Base-by-base conservation (phyloP, 2,888 invertebrate genomes). In the Zeuzera pyrina region DNA sequence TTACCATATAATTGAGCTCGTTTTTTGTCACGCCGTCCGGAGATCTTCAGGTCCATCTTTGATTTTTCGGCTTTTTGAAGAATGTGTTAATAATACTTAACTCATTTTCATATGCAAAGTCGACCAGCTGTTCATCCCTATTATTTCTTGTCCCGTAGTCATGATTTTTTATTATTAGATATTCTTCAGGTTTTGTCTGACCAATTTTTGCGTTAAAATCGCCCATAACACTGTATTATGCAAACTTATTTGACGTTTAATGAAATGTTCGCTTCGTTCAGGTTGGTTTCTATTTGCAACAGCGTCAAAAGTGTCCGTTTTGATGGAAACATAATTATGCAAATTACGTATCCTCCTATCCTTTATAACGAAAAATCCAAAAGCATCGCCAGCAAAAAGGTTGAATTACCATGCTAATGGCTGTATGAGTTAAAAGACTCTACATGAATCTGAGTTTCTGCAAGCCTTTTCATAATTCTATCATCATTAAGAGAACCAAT, bases 341-440 rank as follows among this genome's bases (percentile, higher is more conserved):
- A 56, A 61, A 63, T 57, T 35, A 33, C 36, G 40, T 43, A 40
- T 49, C 49, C 45, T 50, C 36, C 39, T 43, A 40, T 49, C 49
- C 45, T 50, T 52, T 49, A 42, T 45, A 52, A 53, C 53, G 54
- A 49, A 58, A 63, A 63, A 61, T 59, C 47, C 52, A 49, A 47
- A 57, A 47, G 46, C 53, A 35, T 34, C 31, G 35, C 34, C 26
- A 39, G 36, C 44, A 28, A 28, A 15, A 33, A 28, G 12, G 28
- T 19, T 19, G n/a, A 15, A 33, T 33, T 33, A 28, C 28, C 15
- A 33, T 33, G 33, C 28, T 22, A 33, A 33, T 33, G 13, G 10
- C 12, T 32, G 12, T 11, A 21, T 12, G 34, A 39, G 35, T 26
- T 12, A 6, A 28, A 3, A 7, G 8, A 25, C 12, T 25, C n/a